Base-by-base conservation (phyloP, 2,888 invertebrate species). In the Megalurothrips usitatus region DNA sequence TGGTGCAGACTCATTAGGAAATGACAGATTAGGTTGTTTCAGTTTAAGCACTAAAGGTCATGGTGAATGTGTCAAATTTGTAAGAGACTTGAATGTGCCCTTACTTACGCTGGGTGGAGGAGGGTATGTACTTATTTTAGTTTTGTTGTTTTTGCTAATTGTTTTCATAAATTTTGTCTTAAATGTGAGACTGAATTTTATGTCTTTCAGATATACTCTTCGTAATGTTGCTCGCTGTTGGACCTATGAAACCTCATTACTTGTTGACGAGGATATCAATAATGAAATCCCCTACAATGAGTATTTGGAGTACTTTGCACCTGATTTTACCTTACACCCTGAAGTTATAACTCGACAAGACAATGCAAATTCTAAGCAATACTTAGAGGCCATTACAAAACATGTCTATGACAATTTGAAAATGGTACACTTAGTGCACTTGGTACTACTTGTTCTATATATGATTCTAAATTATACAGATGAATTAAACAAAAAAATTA, bases 151-250 rank as follows among this genome's bases (percentile, higher is more conserved):
- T 81, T 63, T n/a, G n/a, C 68, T 10, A 19, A 80, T 48, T 48
- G 19, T 3, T 80, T 49, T 23, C 26, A 4, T 19, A 52, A 48
- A 28, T 17, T 10, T 75, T 63, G 3, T 10, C 2, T 34, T 48
- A 58, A n/a, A n/a, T 58, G n/a, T 58, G 17, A 52, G 19, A 48
- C 12, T 17, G 78, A 17, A 34, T 23, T 28, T 89, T 52, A 63
- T 81, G 34, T 43, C 2, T 84, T 83, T 8, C 85, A 91, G 93
- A 1, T 99, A 99, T 87, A 99, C 98, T 0, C 89, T 98, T 43
- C 90, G 97, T 48, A 99, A 99, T 87, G 99, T 99, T 0, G 99
- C 99, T 0, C 91, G 99, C 8, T 99, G 98, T 87, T 99, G 99
- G 99, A 98, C 99, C 0, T 98, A 98, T 85, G 99, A 99, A 88